Percentiles rank a stretch among this genome's conserved stretches.
Evolutionary conservation across 2,113 vertebrate genomes (phyloP).

Genomic region (Dendropsophus ebraccatus): DNA sequence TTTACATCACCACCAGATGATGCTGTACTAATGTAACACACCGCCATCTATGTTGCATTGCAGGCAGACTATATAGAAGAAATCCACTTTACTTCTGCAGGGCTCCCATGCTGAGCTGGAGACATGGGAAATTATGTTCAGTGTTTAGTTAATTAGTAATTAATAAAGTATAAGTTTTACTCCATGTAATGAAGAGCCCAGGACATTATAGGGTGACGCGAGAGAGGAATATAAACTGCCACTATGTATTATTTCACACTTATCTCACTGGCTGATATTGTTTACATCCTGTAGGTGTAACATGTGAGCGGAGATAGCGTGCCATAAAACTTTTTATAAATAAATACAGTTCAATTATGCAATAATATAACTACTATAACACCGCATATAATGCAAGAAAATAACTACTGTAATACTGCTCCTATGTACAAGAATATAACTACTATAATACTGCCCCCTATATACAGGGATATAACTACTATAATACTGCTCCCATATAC

Average conservation of each 20-base stretch:
- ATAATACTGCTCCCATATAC: too few relatives aligned
- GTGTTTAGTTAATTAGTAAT: background rate
- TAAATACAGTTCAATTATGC: background rate
- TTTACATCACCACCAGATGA: background rate
- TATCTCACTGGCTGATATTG: background rate
- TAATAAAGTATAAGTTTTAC: background rate
- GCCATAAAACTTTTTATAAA: too few relatives aligned
- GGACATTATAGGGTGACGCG: background rate
- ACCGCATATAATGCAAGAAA: too few relatives aligned
- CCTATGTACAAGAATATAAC: too few relatives aligned
- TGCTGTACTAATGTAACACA: background rate
- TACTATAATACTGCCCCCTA: too few relatives aligned
- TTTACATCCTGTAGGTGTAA: background rate
- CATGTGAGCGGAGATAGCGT: background rate
- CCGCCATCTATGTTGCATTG: background rate
- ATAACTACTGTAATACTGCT: too few relatives aligned
- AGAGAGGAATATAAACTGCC: background rate
- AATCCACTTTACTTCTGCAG: background rate
- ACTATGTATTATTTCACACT: background rate
- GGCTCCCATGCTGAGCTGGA: background rate
- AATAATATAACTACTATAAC: too few relatives aligned
- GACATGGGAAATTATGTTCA: background rate
- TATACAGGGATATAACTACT: too few relatives aligned
- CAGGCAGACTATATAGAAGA: background rate
- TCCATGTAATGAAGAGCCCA: background rate